Evolutionary conservation across 2,113 vertebrate genomes (phyloP), one percentile per base, ranked within the genome.

Genomic region (Salvelinus namaycush): DNA sequence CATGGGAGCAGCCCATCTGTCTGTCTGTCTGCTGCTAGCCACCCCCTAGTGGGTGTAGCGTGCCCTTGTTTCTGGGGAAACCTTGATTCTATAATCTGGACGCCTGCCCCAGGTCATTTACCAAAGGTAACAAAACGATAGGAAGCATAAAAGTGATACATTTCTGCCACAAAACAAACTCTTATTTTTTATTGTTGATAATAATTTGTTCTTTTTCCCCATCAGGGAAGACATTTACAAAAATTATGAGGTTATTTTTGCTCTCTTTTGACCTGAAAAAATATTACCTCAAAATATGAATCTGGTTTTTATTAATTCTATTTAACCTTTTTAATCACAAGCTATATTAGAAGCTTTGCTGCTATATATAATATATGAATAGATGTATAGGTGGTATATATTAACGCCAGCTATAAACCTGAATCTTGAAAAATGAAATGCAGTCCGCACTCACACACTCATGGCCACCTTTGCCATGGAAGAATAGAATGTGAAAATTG

Each of bases 261-360:
- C 93, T 95, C 95, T 96, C 95, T 95, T 95, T 94, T 95, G 95
- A 97, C 95, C 96, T 95, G 93, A 94, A 93, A 18, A 95, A 95
- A 95, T 94, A 95, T 97, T 97, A 97, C 97, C 97, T 98, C 96
- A 98, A 94, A 95, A 95, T 73, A 88, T 81, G 92, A 90, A 97
- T 97, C 95, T 94, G 95, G 95, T 96, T 97, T 91, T 90, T 91
- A 95, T 94, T 96, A 94, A 95, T 94, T 95, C 94, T 96, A 96
- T 96, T 96, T 95, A 95, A 92, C 82, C 94, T 84, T 95, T 95
- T 95, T 96, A 96, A 96, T 94, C 94, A 96, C 94, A 94, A 98
- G 97, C 96, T 97, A 94, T 95, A 96, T 95, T 96, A 96, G 90
- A 92, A 91, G 95, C 96, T 96, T 97, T 96, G 98, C 98, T 99